Base-by-base conservation (phyloP, 2,888 invertebrate species). In the Erebia epiphron region DNA sequence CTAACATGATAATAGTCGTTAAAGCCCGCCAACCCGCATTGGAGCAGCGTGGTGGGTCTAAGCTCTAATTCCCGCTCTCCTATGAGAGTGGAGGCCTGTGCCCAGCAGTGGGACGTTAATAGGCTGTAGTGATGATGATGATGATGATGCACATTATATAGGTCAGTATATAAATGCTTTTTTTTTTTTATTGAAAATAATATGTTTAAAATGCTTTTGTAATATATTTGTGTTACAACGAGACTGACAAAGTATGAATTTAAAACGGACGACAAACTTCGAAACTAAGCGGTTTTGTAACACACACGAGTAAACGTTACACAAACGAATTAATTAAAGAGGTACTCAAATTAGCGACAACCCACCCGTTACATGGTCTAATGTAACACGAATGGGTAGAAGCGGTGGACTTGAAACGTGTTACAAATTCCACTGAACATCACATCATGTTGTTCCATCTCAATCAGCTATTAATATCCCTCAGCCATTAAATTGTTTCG, bases 241-340 rank as follows among this genome's bases (percentile, higher is more conserved):
- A 64, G 41, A 64, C 14, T 43, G 5, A 52, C 21, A 21, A 5
- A 18, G 8, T 64, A 13, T 54, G 41, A 54, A 64, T 64, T 64
- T 64, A 54, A 64, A 64, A 54, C 18, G 64, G 50, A 35, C 43
- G 18, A 43, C 56, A 46, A 66, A 66, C 56, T 66, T 66, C n/a
- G 21, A 66, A 66, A 66, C 56, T 41, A 57, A 46, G 66, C 66
- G n/a, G 62, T 62, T 62, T 73, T 68, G 56, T 54, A 56, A 69
- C 56, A 70, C 57, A 67, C 65, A 68, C 58, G 62, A 70, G 46
- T 21, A 56, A 66, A 66, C 66, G 54, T 66, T 21, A 35, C 66
- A 56, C 57, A 66, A 57, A 66, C 56, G 57, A 56, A 56, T 46
- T 66, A 56, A 56, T 46, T 66, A 66, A 66, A 56, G 43, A 57